Base-by-base conservation (phyloP, 2,888 invertebrate genomes). In the Rhagium mordax region DNA sequence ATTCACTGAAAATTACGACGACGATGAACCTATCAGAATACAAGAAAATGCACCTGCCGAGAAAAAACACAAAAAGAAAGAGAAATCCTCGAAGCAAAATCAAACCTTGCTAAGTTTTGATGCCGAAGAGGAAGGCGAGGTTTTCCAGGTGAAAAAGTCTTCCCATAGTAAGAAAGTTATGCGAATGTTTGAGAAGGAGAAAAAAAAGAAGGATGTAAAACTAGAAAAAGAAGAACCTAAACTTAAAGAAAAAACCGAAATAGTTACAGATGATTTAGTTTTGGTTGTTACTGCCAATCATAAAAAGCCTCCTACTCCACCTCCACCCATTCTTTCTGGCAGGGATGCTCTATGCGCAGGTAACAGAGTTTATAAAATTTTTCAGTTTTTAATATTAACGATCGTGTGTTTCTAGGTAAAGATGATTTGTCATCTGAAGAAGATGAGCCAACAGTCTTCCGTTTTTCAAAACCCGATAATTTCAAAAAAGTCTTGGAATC, bases 111-210 rank as follows among this genome's bases (percentile, higher is more conserved):
- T 97, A 47, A 97, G 97, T 89, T 97, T 97, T 86, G 96, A 92
- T 78, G 86, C 86, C 89, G 95, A 94, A 83, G 95, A 95, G 85
- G 93, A 93, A 81, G 94, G 93, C 24, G 97, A 97, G 89, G 94
- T 95, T 65, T 98, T 98, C 88, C 95, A 97, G 91, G 96, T 98
- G 64, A 97, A 96, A 87, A 98, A 98, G 88, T 97, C 98, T 7
- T 96, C 96, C 7, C 95, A 97, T 85, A 97, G 97, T 88, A 95
- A 97, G 88, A 93, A 94, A 86, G 91, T 97, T 69, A 94, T 96
- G 89, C 94, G 94, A 85, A 93, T 95, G 86, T 89, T 95, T 84
- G 95, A 96, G 84, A 94, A 94, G 87, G 95, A 96, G 85, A 92
- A 93, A 70, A 90, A 90, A 41, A 91, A 90, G 85, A 91, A 90